Evolutionary conservation across 2,113 vertebrate species (phyloP).

Genomic region (Amazona vittata): DNA sequence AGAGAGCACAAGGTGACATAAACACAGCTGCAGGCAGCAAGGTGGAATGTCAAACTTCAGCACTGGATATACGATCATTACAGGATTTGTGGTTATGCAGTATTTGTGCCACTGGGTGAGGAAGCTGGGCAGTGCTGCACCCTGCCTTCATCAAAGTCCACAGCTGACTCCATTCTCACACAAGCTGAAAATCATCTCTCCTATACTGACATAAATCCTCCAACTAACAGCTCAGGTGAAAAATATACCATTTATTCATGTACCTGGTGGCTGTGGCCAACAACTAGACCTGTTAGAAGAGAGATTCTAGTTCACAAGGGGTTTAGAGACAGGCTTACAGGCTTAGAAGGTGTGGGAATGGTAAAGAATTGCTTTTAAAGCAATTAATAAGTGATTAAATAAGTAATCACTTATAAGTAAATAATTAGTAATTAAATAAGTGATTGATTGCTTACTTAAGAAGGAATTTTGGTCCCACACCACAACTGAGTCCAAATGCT

Average conservation of each 20-base stretch:
- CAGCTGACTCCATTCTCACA: background rate
- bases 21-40: background rate
- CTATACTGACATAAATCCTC: background rate
- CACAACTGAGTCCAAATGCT: background rate
- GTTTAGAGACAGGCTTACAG: background rate
- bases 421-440: background rate
- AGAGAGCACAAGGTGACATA: fast-evolving
- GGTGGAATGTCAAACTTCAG: background rate
- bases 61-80: background rate
- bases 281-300: background rate
- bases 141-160: background rate
- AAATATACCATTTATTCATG: background rate
- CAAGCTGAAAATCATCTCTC: background rate
- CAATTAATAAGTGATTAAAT: background rate
- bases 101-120: background rate
- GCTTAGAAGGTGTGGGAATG: no score
- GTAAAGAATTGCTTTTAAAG: background rate
- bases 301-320: background rate
- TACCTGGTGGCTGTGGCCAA: background rate
- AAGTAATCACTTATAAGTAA: background rate
- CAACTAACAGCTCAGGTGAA: background rate
- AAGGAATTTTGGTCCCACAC: background rate
- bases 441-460: background rate
- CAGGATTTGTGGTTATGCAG: background rate
- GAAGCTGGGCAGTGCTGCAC: background rate